These are phyloP conservation scores for Pandemis corylana DNA, from an alignment of 2,888 invertebrate genomes.

Conservation along the genomic window DNA sequence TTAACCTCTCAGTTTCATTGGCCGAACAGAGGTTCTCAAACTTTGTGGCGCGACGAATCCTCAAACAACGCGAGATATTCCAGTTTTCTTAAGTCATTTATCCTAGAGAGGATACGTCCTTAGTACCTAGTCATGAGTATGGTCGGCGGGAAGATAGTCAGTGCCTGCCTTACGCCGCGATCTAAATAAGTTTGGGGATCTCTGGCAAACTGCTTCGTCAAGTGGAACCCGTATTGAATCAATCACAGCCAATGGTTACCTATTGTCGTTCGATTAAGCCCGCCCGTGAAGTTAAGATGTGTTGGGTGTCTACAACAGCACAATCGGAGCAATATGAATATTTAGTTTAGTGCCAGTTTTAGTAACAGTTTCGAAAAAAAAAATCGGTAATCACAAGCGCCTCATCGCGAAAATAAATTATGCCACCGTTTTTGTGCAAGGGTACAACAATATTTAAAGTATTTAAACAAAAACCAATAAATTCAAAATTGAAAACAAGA, in stretches of 20 bases:
- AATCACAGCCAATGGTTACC: slow-evolving; percentile 25
- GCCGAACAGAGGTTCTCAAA: background rate
- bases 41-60: background rate
- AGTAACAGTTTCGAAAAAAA: too few species aligned
- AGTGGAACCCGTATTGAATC: slow-evolving; percentile 38
- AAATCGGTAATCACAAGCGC: too few species aligned
- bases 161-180: background rate
- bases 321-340: background rate
- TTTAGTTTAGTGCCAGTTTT: too few species aligned
- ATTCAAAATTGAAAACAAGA: too few species aligned
- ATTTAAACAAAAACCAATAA: too few species aligned
- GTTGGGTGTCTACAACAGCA: background rate
- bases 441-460: too few species aligned
- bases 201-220: slow-evolving; percentile 1
- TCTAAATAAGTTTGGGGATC: background rate
- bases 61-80: background rate
- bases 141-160: background rate
- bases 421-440: too few species aligned
- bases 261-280: slow-evolving; percentile 32
- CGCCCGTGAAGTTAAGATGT: background rate
- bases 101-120: too few species aligned
- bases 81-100: background rate
- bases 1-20: background rate
- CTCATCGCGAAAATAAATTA: too few species aligned
- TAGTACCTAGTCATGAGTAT: background rate